Evolutionary conservation across 2,888 invertebrate species (phyloP), one percentile per base, ranked within the genome.

Genomic region (Eulithis testata): DNA sequence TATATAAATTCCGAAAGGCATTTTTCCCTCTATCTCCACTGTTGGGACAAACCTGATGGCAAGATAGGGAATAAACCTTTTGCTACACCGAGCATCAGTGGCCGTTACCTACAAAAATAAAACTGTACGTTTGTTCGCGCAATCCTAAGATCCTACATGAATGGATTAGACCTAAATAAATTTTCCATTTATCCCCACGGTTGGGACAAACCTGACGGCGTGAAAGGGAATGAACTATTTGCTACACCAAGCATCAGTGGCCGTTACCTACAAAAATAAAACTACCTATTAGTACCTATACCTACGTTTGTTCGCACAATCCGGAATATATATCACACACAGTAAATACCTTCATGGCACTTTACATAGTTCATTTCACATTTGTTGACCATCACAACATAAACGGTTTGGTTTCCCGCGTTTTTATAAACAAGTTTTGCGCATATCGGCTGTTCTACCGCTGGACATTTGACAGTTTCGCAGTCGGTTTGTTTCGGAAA

Each of bases 361-460:
- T 80, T 82, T 21, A 79, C 69, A 44, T 82, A 87, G 1, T 80
- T 71, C 57, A 86, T 64, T 72, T 88, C 87, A 11, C 88, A 88
- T 69, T 80, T 78, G 58, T 87, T 88, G 0, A 81, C 36, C 45
- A 82, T 78, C 0, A 78, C 60, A 0, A 85, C 67, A 45, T 74
- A 75, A 3, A 74, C 65, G 2, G 70, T 75, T 31, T 44, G 74
- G 2, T 65, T 73, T 44, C 43, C 62, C n/a, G 0, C 63, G 45
- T 64, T 60, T 11, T 66, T 77, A 7, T 57, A 65, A 6, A 50
- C 50, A 6, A 88, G 40, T 55, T 76, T 79, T 0, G 83, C 78
- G 31, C 87, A 88, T 0, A 76, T 67, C 0, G 80, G 82, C 0
- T 81, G 74, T n/a, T 80, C 80, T 0, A 72, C 55, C 0, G 73